phyloP scores from a whole-genome alignment of 1,140 invertebrate species.

The Sycophila sp. region DNA sequence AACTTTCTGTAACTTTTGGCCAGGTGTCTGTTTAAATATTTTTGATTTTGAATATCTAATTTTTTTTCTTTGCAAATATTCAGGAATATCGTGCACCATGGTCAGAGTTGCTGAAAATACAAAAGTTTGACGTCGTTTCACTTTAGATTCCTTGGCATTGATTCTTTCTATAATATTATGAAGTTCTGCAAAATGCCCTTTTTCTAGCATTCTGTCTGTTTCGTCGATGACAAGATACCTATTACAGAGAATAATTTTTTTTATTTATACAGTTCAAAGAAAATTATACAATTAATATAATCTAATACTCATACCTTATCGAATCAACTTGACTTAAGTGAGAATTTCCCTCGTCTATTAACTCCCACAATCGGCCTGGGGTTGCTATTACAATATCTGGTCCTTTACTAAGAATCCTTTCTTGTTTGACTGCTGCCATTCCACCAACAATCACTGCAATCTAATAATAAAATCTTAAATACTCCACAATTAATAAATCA shows the following conservation, averaged over 20 bases:
- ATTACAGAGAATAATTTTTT: conserved; percentile 41
- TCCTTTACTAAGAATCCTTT: conserved; percentile 80
- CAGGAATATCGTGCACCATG: conserved; percentile 84
- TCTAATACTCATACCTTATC: conserved; percentile 71
- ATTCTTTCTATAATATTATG: conserved; percentile 83
- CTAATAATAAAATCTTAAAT: conserved; percentile 35
- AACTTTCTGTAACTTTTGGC: conserved; percentile 78
- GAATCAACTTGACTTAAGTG: conserved; percentile 78
- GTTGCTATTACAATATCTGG: conserved; percentile 97
- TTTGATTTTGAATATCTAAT: conserved; percentile 65
- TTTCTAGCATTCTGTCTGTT: conserved; percentile 98
- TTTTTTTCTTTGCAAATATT: conserved; percentile 78
- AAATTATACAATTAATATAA: background rate
- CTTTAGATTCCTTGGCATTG: conserved; percentile 74
- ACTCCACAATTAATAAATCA: background rate
- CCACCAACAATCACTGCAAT: conserved; percentile 89
- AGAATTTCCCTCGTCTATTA: conserved; percentile 80
- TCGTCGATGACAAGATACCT: conserved; percentile 96
- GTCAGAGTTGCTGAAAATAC: conserved; percentile 98
- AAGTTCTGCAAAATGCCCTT: conserved; percentile 95
- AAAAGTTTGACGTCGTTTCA: conserved; percentile 85
- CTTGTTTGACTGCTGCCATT: conserved; percentile 90
- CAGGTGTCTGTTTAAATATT: conserved; percentile 74
- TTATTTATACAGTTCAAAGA: background rate
- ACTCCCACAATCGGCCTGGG: conserved; percentile 94